Evolutionary conservation across 2,888 invertebrate genomes (phyloP).

Genomic region (Lucinisca nassula): DNA sequence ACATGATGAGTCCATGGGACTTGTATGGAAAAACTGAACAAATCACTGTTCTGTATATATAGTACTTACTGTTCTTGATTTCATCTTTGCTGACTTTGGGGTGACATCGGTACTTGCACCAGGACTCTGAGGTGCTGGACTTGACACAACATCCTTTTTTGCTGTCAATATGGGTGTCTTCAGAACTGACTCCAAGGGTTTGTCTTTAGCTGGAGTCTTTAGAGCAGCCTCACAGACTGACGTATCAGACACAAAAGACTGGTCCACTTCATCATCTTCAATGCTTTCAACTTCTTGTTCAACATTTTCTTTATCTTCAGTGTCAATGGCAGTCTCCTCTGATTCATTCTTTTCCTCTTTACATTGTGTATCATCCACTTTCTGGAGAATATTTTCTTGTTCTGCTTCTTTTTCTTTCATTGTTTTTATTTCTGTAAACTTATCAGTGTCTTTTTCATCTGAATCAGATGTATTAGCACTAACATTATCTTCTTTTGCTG

Average conservation of each 20-base stretch:
- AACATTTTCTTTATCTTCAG: slow-evolving; percentile 15
- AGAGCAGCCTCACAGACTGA: slow-evolving; percentile 69
- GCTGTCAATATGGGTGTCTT: slow-evolving; percentile 33
- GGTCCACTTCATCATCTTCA: slow-evolving; percentile 19
- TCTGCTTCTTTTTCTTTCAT: too few species aligned
- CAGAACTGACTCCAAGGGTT: slow-evolving; percentile 29
- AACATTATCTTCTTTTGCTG: too few species aligned
- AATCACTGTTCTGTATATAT: too few species aligned
- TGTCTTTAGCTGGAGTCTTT: slow-evolving; percentile 65
- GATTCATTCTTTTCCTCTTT: background rate
- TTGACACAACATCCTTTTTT: slow-evolving; percentile 20
- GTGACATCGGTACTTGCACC: slow-evolving; percentile 62
- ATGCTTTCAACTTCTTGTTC: slow-evolving; percentile 44
- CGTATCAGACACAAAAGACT: slow-evolving; percentile 58
- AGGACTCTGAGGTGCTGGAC: slow-evolving; percentile 29
- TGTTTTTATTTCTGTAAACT: too few species aligned
- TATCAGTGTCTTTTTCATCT: too few species aligned
- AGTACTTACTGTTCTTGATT: too few species aligned
- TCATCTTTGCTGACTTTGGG: slow-evolving; percentile 49
- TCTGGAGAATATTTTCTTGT: too few species aligned
- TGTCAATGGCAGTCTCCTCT: background rate
- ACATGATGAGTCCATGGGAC: too few species aligned
- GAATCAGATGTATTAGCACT: too few species aligned
- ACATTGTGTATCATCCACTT: too few species aligned
- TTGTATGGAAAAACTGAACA: too few species aligned